Evolutionary conservation across 2,113 vertebrate genomes (phyloP).

Genomic region (Chascanopsetta lugubris): DNA sequence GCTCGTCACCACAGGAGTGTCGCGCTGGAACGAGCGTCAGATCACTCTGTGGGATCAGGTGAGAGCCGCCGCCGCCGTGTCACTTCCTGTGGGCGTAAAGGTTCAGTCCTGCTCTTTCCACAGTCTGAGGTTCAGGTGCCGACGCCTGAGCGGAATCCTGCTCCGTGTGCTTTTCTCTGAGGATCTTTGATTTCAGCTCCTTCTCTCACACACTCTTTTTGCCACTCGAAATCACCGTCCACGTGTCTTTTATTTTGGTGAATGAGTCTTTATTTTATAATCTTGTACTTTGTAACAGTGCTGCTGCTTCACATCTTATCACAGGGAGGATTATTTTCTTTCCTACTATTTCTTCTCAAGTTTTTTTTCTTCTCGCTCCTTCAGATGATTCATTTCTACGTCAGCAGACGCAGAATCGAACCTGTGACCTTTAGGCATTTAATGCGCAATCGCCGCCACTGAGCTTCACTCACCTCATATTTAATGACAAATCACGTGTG

Average conservation of each 20-base stretch:
- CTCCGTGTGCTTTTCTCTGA: not conserved
- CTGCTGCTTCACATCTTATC: no score
- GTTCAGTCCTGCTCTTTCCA: not conserved
- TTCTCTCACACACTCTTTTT: not conserved
- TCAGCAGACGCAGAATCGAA: no score
- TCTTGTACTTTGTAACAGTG: no score
- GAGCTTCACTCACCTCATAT: no score
- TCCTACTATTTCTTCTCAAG: no score
- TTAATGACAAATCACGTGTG: no score
- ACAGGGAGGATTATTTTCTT: no score
- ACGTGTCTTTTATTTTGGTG: not conserved
- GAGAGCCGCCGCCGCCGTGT: conserved; percentile 17
- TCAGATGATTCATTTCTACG: no score
- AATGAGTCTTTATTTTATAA: not conserved
- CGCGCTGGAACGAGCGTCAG: conserved; percentile 91
- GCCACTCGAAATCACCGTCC: not conserved
- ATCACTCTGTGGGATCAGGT: conserved; percentile 84
- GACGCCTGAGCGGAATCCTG: not conserved
- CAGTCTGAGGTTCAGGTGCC: not conserved
- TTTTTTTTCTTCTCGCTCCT: no score
- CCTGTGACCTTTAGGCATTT: no score
- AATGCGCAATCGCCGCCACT: no score
- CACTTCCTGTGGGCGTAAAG: not conserved
- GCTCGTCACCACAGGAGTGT: conserved; percentile 88
- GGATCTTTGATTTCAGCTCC: not conserved